phyloP scores from a whole-genome alignment of 2,797 vertebrate genomes.

The Sebastes trivittatus region DNA sequence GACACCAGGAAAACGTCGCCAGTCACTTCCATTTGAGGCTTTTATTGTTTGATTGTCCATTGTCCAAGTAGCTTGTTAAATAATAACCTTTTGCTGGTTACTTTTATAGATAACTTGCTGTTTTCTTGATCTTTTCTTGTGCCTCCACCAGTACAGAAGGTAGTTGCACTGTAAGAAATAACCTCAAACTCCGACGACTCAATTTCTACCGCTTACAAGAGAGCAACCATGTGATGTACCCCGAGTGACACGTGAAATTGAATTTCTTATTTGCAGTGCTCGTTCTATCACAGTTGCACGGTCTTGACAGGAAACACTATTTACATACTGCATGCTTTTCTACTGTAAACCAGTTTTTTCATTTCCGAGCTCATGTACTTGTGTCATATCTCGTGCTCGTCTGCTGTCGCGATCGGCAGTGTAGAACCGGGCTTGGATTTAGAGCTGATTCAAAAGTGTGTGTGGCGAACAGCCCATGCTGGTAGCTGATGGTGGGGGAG shows the following conservation, averaged over 20 bases:
- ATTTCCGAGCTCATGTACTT: constrained; percentile 10
- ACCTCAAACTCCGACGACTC: neutral
- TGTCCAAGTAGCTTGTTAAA: neutral
- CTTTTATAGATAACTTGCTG: neutral
- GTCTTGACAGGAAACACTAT: constrained; percentile 3
- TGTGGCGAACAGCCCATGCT: constrained; percentile 19
- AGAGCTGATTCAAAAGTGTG: constrained; percentile 12
- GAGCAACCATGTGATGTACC: constrained; percentile 12
- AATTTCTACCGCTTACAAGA: constrained; percentile 1
- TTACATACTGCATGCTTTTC: constrained; percentile 17
- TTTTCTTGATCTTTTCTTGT: neutral
- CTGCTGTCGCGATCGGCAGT: neutral
- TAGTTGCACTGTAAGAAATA: neutral
- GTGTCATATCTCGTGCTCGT: neutral
- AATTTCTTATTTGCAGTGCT: constrained; percentile 44
- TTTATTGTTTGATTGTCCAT: neutral
- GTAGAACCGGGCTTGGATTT: constrained; percentile 11
- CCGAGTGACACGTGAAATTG: constrained; percentile 36
- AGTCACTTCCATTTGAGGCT: neutral
- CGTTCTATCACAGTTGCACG: constrained; percentile 7
- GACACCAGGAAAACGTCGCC: too few species aligned
- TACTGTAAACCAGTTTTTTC: constrained; percentile 24
- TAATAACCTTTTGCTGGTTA: neutral
- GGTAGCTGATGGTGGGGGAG: constrained; percentile 42
- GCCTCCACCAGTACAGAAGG: neutral